Conservation (phyloP, 53 echinoderm and acorn worm species). For the Glandiceps talaboti region DNA sequence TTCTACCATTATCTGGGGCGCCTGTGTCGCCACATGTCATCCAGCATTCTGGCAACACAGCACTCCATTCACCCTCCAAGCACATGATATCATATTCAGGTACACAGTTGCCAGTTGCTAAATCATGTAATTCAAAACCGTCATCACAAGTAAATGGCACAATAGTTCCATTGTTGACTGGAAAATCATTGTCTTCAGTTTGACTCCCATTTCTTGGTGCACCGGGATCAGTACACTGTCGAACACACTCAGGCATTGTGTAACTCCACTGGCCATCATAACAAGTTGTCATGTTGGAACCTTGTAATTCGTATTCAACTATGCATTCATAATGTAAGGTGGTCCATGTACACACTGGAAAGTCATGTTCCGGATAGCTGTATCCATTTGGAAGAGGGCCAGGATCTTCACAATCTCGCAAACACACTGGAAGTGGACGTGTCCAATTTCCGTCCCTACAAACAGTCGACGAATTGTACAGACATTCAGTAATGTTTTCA, state of each 20-base stretch:
- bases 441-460: neutral
- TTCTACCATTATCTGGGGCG: no score
- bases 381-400: neutral
- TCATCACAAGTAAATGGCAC: no score
- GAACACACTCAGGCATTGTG: neutral
- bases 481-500: neutral
- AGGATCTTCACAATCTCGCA: neutral
- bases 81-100: no score
- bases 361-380: neutral
- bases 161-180: neutral
- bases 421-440: neutral
- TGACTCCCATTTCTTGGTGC: neutral
- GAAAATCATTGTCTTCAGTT: neutral
- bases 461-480: neutral
- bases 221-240: neutral
- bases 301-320: neutral
- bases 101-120: no score
- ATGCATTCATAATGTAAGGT: neutral
- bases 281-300: neutral
- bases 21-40: no score
- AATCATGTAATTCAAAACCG: no score
- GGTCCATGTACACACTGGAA: neutral
- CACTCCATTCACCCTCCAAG: no score
- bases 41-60: no score
- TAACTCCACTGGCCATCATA: neutral